phyloP scores from a whole-genome alignment of 2,797 vertebrate genomes.

The Rhabdophis nuchalis region DNA sequence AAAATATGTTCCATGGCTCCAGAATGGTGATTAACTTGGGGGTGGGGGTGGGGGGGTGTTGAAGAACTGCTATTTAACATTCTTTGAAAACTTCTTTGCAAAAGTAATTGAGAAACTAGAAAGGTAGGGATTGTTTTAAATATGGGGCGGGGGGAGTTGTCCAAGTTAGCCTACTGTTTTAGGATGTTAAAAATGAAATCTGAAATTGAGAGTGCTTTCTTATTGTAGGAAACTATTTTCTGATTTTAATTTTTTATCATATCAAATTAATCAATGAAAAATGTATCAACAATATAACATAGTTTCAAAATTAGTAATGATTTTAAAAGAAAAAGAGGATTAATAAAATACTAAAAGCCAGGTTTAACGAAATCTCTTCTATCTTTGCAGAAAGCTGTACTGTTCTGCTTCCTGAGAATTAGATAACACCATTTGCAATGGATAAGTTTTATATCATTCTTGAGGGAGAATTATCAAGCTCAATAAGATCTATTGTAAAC shows the following conservation, averaged over 20 bases:
- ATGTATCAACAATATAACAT: background rate
- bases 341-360: background rate
- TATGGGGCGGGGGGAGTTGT: background rate
- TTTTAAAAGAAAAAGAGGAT: background rate
- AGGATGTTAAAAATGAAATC: background rate
- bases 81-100: background rate
- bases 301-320: background rate
- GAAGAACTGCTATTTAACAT: background rate
- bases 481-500: background rate
- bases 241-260: background rate
- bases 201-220: background rate
- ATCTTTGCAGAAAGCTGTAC: background rate
- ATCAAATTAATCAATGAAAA: background rate
- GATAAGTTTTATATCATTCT: constrained; percentile 4
- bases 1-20: background rate
- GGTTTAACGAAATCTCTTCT: background rate
- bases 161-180: background rate
- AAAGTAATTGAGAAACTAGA: background rate
- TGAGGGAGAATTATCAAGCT: background rate
- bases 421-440: background rate
- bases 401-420: background rate
- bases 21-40: background rate
- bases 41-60: background rate
- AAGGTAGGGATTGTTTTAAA: background rate
- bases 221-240: background rate